A percentile compares a stretch with the other conserved stretches of the same genome.
Conservation (phyloP, 1,140 invertebrate species). For the Psilanteris sp. region DNA sequence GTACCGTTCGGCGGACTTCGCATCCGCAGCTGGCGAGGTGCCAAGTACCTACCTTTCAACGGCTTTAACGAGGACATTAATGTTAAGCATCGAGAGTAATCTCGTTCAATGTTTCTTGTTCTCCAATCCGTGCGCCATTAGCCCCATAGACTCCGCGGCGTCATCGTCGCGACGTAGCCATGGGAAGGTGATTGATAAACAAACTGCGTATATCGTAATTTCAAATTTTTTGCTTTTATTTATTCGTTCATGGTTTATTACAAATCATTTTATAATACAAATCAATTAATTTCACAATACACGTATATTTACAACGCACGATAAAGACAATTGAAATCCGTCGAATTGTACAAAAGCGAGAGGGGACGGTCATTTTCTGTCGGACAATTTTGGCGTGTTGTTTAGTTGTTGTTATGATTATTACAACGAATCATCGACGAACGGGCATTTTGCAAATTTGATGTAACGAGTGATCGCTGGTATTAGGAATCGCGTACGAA, state of each 20-base stretch:
- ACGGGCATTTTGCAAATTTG: too few relatives aligned
- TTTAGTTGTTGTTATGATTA: too few relatives aligned
- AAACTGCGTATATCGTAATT: conserved; percentile 44
- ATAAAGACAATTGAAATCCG: conserved; percentile 25
- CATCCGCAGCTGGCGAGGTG: conserved; percentile 59
- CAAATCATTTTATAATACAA: conserved; percentile 61
- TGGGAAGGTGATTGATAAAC: conserved; percentile 19
- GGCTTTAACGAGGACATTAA: conserved; percentile 67
- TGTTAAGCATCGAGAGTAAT: conserved; percentile 62
- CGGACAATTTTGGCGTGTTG: conserved; percentile 25
- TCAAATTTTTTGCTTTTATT: conserved; percentile 59
- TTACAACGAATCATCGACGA: too few relatives aligned
- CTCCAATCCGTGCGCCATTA: conserved; percentile 31
- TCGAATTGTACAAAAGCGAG: conserved; percentile 28
- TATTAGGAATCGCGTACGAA: conserved; percentile 43
- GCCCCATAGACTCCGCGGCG: conserved; percentile 27
- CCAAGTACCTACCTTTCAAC: conserved; percentile 67
- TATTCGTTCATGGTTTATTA: conserved; percentile 47
- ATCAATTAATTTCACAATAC: conserved; percentile 54
- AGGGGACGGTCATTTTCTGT: too few relatives aligned
- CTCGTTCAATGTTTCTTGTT: conserved; percentile 51
- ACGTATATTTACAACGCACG: conserved; percentile 59
- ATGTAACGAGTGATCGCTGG: conserved; percentile 68
- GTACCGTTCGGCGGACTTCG: conserved; percentile 62
- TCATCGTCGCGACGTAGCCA: too few relatives aligned